phyloP scores from a whole-genome alignment of 2,888 invertebrate species.

The Microctonus aethiopoides region DNA sequence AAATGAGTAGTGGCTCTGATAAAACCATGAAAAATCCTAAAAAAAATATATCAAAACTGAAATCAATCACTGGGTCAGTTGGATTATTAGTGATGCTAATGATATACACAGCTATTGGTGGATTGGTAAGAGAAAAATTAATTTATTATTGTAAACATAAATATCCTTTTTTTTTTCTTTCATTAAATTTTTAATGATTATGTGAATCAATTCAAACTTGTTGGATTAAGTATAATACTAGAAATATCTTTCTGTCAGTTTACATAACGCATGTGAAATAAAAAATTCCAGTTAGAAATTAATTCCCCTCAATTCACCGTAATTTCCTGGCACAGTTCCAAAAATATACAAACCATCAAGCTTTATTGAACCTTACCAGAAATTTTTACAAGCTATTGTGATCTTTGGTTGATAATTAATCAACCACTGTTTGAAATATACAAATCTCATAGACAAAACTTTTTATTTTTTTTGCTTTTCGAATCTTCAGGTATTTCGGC shows the following conservation, averaged over 20 bases:
- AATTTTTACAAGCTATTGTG: neutral
- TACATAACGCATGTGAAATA: neutral
- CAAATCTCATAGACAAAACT: neutral
- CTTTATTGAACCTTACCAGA: neutral
- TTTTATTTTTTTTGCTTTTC: neutral
- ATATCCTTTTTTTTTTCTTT: too few species aligned
- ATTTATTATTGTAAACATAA: neutral
- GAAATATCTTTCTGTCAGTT: neutral
- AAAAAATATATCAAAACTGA: slow-evolving; percentile 66
- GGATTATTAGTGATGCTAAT: slow-evolving; percentile 81
- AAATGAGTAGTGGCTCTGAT: neutral
- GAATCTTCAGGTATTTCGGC: slow-evolving; percentile 77
- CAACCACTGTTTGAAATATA: neutral
- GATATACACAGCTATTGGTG: slow-evolving; percentile 83
- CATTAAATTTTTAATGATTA: too few species aligned
- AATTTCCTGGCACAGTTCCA: slow-evolving; percentile 18
- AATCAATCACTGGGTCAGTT: slow-evolving; percentile 77
- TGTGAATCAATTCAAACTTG: too few species aligned
- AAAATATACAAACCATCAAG: slow-evolving; percentile 16
- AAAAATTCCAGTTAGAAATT: slow-evolving; percentile 10
- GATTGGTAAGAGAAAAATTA: slow-evolving; percentile 74
- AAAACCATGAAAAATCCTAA: neutral
- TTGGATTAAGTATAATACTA: too few species aligned
- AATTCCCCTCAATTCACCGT: neutral
- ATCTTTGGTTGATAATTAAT: neutral